These are phyloP conservation scores for Diarsia brunnea DNA, from an alignment of 2,888 invertebrate species.

Conservation along the genomic window DNA sequence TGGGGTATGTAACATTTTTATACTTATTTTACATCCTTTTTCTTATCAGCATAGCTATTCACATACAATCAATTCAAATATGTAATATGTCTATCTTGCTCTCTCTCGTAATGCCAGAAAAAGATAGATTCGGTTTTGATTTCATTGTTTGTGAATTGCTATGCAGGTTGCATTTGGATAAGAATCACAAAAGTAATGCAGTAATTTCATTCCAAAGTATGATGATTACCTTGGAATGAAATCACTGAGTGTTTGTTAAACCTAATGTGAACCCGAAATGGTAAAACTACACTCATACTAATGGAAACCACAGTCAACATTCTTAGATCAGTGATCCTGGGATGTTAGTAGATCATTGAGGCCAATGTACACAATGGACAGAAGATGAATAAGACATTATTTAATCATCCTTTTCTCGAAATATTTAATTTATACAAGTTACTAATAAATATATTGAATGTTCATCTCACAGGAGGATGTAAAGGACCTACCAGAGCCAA, in stretches of 20 bases:
- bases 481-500: conserved; percentile 93
- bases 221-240: too few species aligned
- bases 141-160: too few species aligned
- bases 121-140: too few species aligned
- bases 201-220: too few species aligned
- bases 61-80: too few species aligned
- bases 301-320: conserved; percentile 2
- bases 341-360: background rate
- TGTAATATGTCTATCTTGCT: too few species aligned
- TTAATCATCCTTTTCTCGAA: conserved; percentile 48
- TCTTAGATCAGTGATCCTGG: background rate
- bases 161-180: conserved; percentile 14
- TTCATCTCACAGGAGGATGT: conserved; percentile 89
- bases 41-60: too few species aligned
- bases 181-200: too few species aligned
- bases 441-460: conserved; percentile 53
- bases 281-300: background rate
- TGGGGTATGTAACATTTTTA: conserved; percentile 90
- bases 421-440: conserved; percentile 47
- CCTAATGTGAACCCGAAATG: background rate
- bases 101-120: too few species aligned
- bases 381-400: conserved; percentile 53
- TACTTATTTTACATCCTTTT: conserved; percentile 2
- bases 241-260: background rate
- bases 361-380: conserved; percentile 18